Percentiles rank a stretch among this genome's conserved stretches.
phyloP scores from a whole-genome alignment of 2,113 vertebrate genomes.

The Colossoma macropomum region DNA sequence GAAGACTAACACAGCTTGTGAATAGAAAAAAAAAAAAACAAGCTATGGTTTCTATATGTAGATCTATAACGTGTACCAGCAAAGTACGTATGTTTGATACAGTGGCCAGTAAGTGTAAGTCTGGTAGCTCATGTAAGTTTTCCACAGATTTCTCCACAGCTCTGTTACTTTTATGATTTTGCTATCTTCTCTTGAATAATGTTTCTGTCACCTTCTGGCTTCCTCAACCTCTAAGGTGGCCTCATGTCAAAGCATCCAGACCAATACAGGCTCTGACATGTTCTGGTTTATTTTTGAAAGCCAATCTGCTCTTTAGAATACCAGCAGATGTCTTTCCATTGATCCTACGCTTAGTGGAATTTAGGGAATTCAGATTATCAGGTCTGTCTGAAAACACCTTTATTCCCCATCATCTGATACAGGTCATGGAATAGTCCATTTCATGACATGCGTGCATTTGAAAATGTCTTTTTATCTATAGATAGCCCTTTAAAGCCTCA shows the following conservation, averaged over 20 bases:
- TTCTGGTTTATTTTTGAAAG: conserved; percentile 44
- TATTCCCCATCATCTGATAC: conserved; percentile 14
- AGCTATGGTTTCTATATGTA: too few species aligned
- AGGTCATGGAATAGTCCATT: neutral
- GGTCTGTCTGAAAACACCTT: conserved; percentile 10
- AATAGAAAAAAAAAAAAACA: too few species aligned
- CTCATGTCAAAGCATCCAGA: conserved; percentile 27
- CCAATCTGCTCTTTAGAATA: conserved; percentile 38
- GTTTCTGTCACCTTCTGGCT: neutral
- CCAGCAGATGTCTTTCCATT: neutral
- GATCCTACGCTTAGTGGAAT: conserved; percentile 40
- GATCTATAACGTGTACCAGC: too few species aligned
- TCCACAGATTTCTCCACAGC: neutral
- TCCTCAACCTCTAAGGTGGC: neutral
- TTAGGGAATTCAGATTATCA: conserved; percentile 55
- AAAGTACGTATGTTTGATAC: neutral
- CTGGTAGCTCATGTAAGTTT: neutral
- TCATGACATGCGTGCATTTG: neutral
- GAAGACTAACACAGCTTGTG: too few species aligned
- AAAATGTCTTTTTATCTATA: neutral
- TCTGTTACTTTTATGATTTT: neutral
- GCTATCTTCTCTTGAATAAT: neutral
- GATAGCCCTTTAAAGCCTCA: too few species aligned
- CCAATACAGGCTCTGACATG: conserved; percentile 56
- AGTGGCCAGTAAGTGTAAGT: neutral